Base-by-base conservation (phyloP, 2,888 invertebrate species). In the Yponomeuta cagnagella region DNA sequence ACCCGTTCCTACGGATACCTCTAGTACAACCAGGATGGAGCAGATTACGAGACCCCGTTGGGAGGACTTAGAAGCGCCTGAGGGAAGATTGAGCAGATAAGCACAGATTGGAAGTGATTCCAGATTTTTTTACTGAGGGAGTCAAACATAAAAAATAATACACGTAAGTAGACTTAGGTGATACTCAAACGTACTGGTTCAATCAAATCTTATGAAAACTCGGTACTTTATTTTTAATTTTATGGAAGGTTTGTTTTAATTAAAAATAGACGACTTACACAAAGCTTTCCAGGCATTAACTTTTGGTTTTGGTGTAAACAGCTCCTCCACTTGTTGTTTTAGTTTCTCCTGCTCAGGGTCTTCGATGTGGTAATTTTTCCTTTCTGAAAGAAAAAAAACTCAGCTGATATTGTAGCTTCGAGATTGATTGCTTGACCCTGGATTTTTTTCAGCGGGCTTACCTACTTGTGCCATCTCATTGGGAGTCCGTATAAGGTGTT, bases 51-150 rank as follows among this genome's bases (percentile, higher is more conserved):
- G 8, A 0, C 80, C 79, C 1, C 83, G 76, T 37, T 77, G 93
- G 76, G 71, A 82, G 78, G 75, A 89, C 87, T 72, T 93, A 83
- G 43, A 94, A 80, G 65, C 73, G 0, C 72, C 83, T 84, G 76
- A 23, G 78, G 76, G 31, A 43, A n/a, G 31, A 30, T n/a, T 31
- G 43, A 43, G 43, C 43, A 43, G 9, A 43, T 43, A 6, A 43
- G 6, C 43, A 8, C 43, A 43, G 8, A 1, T 33, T 33, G 33
- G 5, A 33, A 33, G 33, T 4, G 33, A 33, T 8, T 5, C 43
- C 8, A 37, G 8, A 43, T 8, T 43, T 43, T 43, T 43, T 43
- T 2, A 5, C 33, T 33, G 33, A 1, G 5, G 33, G 5, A 33
- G 9, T 8, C 43, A 43, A 8, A 5, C 8, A 8, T 8, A 8